These are phyloP conservation scores for Danio albolineatus DNA, from an alignment of 2,797 vertebrate genomes.

Conservation along the genomic window DNA sequence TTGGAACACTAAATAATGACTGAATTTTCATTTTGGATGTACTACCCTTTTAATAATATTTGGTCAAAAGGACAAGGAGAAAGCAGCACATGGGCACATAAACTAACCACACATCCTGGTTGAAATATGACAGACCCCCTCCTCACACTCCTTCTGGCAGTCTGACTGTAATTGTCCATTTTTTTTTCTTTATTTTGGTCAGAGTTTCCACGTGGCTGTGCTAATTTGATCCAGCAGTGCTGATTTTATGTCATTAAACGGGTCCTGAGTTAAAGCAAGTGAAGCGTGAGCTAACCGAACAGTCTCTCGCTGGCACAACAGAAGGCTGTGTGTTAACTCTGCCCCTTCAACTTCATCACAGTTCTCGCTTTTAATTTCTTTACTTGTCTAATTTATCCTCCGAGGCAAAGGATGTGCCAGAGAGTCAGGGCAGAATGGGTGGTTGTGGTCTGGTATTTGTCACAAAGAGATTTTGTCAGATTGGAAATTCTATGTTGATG, in stretches of 20 bases:
- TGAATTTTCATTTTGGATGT: too few species aligned
- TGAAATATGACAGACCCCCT: constrained; percentile 36
- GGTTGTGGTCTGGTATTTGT: constrained; percentile 50
- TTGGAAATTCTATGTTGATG: constrained; percentile 40
- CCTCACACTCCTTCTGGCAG: constrained; percentile 14
- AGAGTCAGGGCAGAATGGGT: constrained; percentile 17
- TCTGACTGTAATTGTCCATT: constrained; percentile 55
- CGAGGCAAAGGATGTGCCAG: background rate
- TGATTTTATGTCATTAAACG: constrained; percentile 63
- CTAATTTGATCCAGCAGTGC: constrained; percentile 76
- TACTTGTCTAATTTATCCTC: constrained; percentile 35
- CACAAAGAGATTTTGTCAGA: constrained; percentile 48
- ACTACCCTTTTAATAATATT: background rate
- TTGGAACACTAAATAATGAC: too few species aligned
- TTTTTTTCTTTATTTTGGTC: constrained; percentile 69
- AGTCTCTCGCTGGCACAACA: constrained; percentile 5
- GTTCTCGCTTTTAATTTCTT: constrained; percentile 34
- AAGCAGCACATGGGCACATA: constrained; percentile 7
- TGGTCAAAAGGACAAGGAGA: constrained; percentile 5
- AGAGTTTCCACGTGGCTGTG: constrained; percentile 69
- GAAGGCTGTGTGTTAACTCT: constrained; percentile 13
- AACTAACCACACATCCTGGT: constrained; percentile 18
- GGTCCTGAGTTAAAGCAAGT: constrained; percentile 62
- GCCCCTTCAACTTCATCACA: constrained; percentile 18
- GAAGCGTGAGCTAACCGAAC: constrained; percentile 67